phyloP scores from a whole-genome alignment of 2,888 invertebrate species.

The Argynnis bischoffii region DNA sequence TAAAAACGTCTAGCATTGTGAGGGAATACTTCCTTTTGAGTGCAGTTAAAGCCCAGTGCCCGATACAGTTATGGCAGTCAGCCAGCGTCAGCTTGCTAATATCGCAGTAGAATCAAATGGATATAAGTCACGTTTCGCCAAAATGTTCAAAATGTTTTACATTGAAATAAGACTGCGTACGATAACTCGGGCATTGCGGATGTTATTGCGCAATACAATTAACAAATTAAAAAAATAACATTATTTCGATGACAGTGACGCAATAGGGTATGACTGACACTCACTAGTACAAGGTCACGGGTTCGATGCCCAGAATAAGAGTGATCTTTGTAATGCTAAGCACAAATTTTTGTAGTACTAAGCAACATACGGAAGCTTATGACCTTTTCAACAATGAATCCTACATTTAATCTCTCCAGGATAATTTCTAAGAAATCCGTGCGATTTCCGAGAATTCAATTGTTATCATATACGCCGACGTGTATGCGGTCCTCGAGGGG shows the following conservation, averaged over 20 bases:
- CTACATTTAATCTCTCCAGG: no score
- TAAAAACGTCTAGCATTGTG: conserved; percentile 66
- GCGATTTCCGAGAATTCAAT: no score
- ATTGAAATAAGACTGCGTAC: conserved; percentile 36
- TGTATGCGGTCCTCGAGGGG: no score
- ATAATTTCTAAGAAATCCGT: no score
- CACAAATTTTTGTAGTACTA: no score
- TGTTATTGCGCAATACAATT: conserved; percentile 14
- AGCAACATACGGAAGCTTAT: no score
- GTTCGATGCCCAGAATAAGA: not conserved
- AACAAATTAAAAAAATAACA: not conserved
- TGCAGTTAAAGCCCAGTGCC: conserved; percentile 55
- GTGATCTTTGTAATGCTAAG: not conserved
- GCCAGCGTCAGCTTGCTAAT: conserved; percentile 68
- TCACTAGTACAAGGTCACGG: not conserved
- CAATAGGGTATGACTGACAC: not conserved
- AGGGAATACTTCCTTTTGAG: conserved; percentile 61
- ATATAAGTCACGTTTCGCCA: conserved; percentile 66
- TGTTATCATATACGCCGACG: no score
- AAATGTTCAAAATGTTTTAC: conserved; percentile 56
- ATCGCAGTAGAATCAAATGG: conserved; percentile 57
- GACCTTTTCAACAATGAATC: no score
- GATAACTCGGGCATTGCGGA: conserved; percentile 47
- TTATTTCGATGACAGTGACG: not conserved
- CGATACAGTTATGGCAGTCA: conserved; percentile 66